These are phyloP conservation scores for Mellilla xanthometata DNA, from an alignment of 2,888 invertebrate genomes.

Conservation along the genomic window DNA sequence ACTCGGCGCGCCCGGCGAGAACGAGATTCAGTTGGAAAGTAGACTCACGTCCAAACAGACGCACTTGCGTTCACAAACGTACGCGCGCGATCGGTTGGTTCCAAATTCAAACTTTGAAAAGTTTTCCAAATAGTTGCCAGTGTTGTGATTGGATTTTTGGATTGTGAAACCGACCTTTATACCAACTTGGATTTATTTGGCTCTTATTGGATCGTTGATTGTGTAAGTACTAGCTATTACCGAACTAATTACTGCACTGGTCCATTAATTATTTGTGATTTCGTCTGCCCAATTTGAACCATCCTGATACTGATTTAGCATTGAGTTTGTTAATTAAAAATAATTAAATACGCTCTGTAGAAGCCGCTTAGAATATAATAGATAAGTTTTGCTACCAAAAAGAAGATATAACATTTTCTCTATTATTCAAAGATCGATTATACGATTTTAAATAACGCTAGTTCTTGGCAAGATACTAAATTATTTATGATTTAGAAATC, in stretches of 20 bases:
- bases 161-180: conserved; percentile 27
- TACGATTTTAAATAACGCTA: too few species aligned
- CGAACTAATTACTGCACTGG: conserved; percentile 5
- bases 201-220: conserved; percentile 61
- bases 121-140: conserved; percentile 53
- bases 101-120: conserved; percentile 38
- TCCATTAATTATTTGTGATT: conserved; percentile 3
- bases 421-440: too few species aligned
- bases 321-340: background rate
- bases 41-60: conserved; percentile 63
- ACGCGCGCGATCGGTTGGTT: conserved; percentile 54
- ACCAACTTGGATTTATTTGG: conserved; percentile 41
- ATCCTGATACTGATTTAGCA: background rate
- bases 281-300: background rate
- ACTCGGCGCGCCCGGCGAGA: conserved; percentile 37
- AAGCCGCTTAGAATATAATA: too few species aligned
- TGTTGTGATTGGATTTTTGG: conserved; percentile 59
- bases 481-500: conserved; percentile 20
- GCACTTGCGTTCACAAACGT: conserved; percentile 44
- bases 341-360: background rate
- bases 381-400: too few species aligned
- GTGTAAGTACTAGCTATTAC: conserved; percentile 52
- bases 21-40: conserved; percentile 71
- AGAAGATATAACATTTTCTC: too few species aligned
- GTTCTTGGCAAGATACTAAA: background rate